Evolutionary conservation across 2,888 invertebrate genomes (phyloP).

Genomic region (Acanthococcus lagerstroemiae): DNA sequence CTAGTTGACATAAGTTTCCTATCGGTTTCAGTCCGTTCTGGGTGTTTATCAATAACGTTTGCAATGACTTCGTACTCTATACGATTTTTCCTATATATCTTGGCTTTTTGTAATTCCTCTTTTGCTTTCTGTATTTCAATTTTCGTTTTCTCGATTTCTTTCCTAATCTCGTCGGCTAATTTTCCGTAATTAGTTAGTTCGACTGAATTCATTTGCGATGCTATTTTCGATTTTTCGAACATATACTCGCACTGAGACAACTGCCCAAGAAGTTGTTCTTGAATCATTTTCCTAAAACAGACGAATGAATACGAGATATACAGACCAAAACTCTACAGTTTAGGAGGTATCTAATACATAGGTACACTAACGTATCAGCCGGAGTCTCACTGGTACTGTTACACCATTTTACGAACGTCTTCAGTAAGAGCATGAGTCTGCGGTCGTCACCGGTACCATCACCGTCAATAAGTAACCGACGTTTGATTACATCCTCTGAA

Average conservation of each 20-base stretch:
- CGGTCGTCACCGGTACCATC: conserved; percentile 96
- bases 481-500: conserved; percentile 85
- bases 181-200: conserved; percentile 73
- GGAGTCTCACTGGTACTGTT: conserved; percentile 55
- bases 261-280: conserved; percentile 71
- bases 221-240: conserved; percentile 68
- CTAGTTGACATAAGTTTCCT: conserved; percentile 58
- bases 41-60: conserved; percentile 80
- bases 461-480: conserved; percentile 85
- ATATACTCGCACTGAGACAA: conserved; percentile 81
- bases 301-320: not conserved
- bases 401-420: conserved; percentile 73
- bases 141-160: conserved; percentile 68
- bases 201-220: conserved; percentile 69
- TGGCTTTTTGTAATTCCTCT: conserved; percentile 68
- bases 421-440: conserved; percentile 70
- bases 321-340: not conserved
- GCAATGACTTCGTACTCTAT: conserved; percentile 89
- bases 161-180: conserved; percentile 64
- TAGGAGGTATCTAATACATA: not conserved
- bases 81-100: conserved; percentile 77
- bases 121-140: conserved; percentile 72
- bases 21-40: conserved; percentile 70
- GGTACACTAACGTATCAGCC: conserved; percentile 51
- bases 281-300: conserved; percentile 52